Percentiles rank a stretch among this genome's conserved stretches.
Conservation (phyloP, 2,888 invertebrate genomes). For the Athetis lepigone region DNA sequence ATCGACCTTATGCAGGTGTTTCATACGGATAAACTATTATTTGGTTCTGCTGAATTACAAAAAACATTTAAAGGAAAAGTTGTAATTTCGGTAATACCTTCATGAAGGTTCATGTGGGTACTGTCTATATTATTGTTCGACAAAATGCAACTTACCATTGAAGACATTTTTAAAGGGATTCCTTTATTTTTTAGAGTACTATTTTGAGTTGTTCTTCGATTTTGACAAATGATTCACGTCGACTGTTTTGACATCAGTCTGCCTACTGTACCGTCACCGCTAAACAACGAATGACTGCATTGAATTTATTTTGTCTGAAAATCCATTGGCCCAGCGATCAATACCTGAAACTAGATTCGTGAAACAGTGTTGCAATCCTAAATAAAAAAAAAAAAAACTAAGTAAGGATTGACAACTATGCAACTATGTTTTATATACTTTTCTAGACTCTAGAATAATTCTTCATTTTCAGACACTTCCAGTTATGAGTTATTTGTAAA, state of each 20-base stretch:
- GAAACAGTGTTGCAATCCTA: conserved; percentile 20
- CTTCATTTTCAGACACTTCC: not conserved
- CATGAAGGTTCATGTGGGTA: not conserved
- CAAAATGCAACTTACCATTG: conserved; percentile 77
- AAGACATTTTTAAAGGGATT: conserved; percentile 79
- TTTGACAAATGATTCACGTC: conserved; percentile 85
- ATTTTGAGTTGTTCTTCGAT: conserved; percentile 65
- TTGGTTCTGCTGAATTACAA: conserved; percentile 20
- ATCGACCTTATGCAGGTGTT: conserved; percentile 46
- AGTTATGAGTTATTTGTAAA: not conserved
- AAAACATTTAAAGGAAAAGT: conserved; percentile 22
- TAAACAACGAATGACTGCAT: conserved; percentile 79
- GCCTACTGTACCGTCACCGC: conserved; percentile 69
- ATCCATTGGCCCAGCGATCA: conserved; percentile 79
- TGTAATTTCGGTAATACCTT: conserved; percentile 6
- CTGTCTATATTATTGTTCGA: conserved; percentile 8
- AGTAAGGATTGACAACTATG: not conserved
- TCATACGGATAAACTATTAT: conserved; percentile 17
- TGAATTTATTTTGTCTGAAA: conserved; percentile 74
- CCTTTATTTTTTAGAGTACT: conserved; percentile 65
- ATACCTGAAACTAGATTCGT: conserved; percentile 66
- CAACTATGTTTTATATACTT: not conserved
- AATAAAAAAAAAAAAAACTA: too few species aligned
- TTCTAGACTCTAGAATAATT: not conserved
- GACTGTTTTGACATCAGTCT: conserved; percentile 81